phyloP scores from a whole-genome alignment of 2,797 vertebrate genomes.

The Fistularia tabacaria region DNA sequence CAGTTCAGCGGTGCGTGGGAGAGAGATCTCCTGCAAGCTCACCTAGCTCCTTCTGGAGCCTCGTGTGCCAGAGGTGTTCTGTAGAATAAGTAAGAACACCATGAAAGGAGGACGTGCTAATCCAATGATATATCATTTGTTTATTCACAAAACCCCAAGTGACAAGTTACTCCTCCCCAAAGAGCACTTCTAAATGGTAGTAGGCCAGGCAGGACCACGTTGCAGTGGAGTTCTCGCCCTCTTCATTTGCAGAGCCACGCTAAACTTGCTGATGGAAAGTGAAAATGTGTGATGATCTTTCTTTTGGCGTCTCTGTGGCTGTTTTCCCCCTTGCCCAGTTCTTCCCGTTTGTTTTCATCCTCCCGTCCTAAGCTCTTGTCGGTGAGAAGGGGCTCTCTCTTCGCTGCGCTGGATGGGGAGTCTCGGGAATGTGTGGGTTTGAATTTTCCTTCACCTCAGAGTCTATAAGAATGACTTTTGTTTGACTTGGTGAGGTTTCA shows the following conservation, averaged over 20 bases:
- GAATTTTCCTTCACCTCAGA: conserved; percentile 63
- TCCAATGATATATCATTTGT: no score
- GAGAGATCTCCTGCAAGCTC: conserved; percentile 44
- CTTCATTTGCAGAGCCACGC: conserved; percentile 50
- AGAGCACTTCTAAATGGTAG: conserved; percentile 12
- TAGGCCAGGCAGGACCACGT: conserved; percentile 35
- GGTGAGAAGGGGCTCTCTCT: conserved; percentile 53
- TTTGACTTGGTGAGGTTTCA: conserved; percentile 75
- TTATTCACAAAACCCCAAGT: no score
- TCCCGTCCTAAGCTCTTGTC: conserved; percentile 47
- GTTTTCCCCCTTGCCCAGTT: conserved; percentile 48
- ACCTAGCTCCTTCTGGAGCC: conserved; percentile 36
- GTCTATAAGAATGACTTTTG: conserved; percentile 65
- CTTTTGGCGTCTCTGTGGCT: conserved; percentile 54
- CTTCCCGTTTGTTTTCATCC: conserved; percentile 57
- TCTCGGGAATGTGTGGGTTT: conserved; percentile 66
- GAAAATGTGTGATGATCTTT: conserved; percentile 57
- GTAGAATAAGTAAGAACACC: no score
- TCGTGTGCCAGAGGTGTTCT: no score
- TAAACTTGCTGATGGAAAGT: conserved; percentile 68
- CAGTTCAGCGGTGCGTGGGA: conserved; percentile 59
- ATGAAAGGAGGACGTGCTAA: no score
- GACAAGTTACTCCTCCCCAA: not conserved
- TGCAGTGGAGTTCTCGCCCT: conserved; percentile 29
- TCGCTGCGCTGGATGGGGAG: conserved; percentile 49